Evolutionary conservation across 2,888 invertebrate genomes (phyloP), one percentile per base, ranked within the genome.

Genomic region (Euplagia quadripunctaria): DNA sequence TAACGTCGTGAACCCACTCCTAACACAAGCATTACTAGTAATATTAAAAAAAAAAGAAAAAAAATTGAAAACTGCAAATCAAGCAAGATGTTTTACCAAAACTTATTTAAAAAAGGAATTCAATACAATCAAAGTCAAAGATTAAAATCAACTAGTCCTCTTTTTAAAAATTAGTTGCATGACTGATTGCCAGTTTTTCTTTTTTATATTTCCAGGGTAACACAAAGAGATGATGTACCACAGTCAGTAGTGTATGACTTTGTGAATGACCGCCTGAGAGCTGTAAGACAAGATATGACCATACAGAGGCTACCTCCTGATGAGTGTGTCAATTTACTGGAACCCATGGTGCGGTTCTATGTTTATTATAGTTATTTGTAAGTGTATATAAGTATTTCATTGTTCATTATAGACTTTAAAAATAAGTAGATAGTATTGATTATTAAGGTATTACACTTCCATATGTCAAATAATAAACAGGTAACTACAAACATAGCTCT

Each of bases 281-380:
- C 98, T 0, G 96, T 98, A 7, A 93, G 98, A 58, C 98, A 98
- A 90, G 98, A 98, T 87, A 96, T 98, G 92, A 97, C 97, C 0
- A 97, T 98, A 79, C 98, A 98, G 90, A 96, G 97, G 75, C 88
- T 97, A 2, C 88, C 94, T 6, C 93, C 96, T 2, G 81, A 89
- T 0, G 90, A 96, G 49, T 96, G 96, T 71, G 96, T 97, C 11
- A 85, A 89, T 31, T 94, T 98, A 72, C 93, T 98, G n/a, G 97
- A 98, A 86, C 97, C 97, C n/a, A 97, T 97, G 89, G 96, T 98
- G 42, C 93, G 97, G 78, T 98, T 98, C 92, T 97, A 98, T 92
- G 94, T 97, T 61, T 97, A 97, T 89, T 96, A 97, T 79, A 96
- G 97, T 49, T 98, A 97, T 90, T 97, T 96, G 98, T 98, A 92